phyloP scores from a whole-genome alignment of 1,140 invertebrate genomes.

The Asobara japonica region DNA sequence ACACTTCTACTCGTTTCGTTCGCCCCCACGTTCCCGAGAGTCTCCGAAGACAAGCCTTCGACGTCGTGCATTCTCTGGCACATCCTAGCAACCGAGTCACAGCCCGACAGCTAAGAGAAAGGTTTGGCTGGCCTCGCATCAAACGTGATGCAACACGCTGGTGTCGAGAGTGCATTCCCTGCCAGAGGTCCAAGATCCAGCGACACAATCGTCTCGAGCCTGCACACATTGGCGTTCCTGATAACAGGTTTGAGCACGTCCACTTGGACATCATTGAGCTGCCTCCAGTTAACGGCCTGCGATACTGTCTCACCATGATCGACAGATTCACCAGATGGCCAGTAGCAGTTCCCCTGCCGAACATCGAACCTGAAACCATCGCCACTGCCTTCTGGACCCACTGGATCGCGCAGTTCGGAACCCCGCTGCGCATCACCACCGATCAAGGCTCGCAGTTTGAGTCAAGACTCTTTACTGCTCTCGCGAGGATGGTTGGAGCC shows the following conservation, averaged over 20 bases:
- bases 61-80: background rate
- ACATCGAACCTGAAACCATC: background rate
- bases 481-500: background rate
- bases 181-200: no score
- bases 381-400: background rate
- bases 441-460: constrained; percentile 13
- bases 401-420: background rate
- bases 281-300: background rate
- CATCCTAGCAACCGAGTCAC: background rate
- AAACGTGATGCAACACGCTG: no score
- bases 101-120: no score
- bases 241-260: background rate
- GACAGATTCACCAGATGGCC: constrained; percentile 2
- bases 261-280: no score
- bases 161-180: no score
- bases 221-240: no score
- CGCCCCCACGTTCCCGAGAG: background rate
- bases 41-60: background rate
- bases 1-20: background rate
- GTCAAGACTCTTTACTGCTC: background rate
- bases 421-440: background rate
- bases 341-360: background rate
- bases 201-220: no score
- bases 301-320: constrained; percentile 20
- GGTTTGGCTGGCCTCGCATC: no score